Conservation (phyloP, 2,888 invertebrate genomes). For the Leptinotarsa juncta region DNA sequence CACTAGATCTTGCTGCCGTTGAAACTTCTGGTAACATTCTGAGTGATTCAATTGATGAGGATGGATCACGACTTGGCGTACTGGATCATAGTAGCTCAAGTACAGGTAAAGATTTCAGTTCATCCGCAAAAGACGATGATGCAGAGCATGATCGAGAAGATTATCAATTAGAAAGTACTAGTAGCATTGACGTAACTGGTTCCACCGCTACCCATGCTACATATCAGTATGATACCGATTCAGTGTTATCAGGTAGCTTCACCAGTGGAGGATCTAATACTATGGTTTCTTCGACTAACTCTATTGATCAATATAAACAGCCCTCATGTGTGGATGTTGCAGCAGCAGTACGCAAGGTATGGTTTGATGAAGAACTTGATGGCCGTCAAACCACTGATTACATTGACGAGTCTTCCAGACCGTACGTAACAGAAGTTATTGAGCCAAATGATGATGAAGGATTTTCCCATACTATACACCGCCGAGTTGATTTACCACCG, state of each 20-base stretch:
- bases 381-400: slow-evolving; percentile 59
- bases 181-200: slow-evolving; percentile 81
- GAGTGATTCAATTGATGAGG: slow-evolving; percentile 68
- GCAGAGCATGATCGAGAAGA: slow-evolving; percentile 62
- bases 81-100: slow-evolving; percentile 67
- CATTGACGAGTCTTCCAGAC: slow-evolving; percentile 59
- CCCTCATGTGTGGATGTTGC: slow-evolving; percentile 63
- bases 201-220: slow-evolving; percentile 86
- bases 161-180: slow-evolving; percentile 75
- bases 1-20: slow-evolving; percentile 64
- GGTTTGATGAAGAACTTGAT: slow-evolving; percentile 66
- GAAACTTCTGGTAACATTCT: slow-evolving; percentile 55
- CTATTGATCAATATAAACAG: slow-evolving; percentile 72
- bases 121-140: slow-evolving; percentile 63
- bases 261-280: slow-evolving; percentile 88
- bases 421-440: slow-evolving; percentile 67
- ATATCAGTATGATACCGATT: slow-evolving; percentile 86
- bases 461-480: slow-evolving; percentile 66
- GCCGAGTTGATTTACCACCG: slow-evolving; percentile 67
- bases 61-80: slow-evolving; percentile 60
- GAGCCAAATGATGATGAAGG: slow-evolving; percentile 65
- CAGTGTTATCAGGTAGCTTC: slow-evolving; percentile 86
- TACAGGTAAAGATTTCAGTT: slow-evolving; percentile 67
- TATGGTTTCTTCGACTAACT: slow-evolving; percentile 82
- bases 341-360: slow-evolving; percentile 64